Evolutionary conservation across 2,113 vertebrate species (phyloP).

Genomic region (Eidolon helvum): DNA sequence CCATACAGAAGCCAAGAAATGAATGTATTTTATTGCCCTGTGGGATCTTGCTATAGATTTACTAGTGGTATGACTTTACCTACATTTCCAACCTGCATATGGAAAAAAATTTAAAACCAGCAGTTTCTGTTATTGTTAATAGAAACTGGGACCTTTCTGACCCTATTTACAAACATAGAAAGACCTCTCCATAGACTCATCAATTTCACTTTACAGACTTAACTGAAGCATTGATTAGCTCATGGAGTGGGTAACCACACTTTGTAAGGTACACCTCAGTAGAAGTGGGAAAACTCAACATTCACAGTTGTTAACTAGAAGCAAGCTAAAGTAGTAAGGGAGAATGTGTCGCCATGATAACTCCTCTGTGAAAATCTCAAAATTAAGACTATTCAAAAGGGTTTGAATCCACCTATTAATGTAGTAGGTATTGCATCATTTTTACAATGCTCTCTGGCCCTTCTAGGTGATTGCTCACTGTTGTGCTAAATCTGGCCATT

Average conservation of each 20-base stretch:
- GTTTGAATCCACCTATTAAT: not conserved
- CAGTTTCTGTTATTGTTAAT: not conserved
- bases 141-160: not conserved
- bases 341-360: not conserved
- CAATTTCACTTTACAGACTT: constrained; percentile 34
- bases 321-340: not conserved
- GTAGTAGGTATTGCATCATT: not conserved
- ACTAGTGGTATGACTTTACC: not conserved
- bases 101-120: not conserved
- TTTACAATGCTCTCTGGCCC: not conserved
- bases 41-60: constrained; percentile 53
- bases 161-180: not conserved
- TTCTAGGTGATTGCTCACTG: not conserved
- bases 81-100: constrained; percentile 10
- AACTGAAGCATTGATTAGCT: not conserved
- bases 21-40: not conserved
- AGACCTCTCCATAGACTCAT: not conserved
- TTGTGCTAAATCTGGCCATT: not conserved
- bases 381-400: not conserved
- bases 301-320: not conserved
- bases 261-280: not conserved
- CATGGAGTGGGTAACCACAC: not conserved
- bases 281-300: not conserved
- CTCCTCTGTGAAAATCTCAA: not conserved
- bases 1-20: not conserved